Evolutionary conservation across 1,140 invertebrate species (phyloP).

Genomic region (Listronotus bonariensis): DNA sequence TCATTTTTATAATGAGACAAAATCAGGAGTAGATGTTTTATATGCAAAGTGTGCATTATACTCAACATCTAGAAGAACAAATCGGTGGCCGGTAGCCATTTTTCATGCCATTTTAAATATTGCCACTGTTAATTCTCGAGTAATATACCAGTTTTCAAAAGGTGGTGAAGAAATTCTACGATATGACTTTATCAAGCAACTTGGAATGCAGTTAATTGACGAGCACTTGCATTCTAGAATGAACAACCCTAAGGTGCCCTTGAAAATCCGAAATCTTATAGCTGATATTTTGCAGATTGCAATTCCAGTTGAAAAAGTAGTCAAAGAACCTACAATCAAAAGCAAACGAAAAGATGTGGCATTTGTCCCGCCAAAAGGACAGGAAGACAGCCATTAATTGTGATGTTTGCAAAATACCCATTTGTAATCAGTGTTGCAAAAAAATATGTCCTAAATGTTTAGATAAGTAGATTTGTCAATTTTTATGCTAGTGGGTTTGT

Average conservation of each 20-base stretch:
- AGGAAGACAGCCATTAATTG: slow-evolving; percentile 13
- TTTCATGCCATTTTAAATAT: slow-evolving; percentile 21
- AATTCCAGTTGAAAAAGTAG: slow-evolving; percentile 1
- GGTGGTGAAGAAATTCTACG: slow-evolving; percentile 14
- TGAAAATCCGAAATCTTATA: neutral
- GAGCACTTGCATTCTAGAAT: slow-evolving; percentile 10
- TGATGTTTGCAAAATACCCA: slow-evolving; percentile 10
- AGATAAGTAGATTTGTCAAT: slow-evolving; percentile 4
- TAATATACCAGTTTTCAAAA: slow-evolving; percentile 18
- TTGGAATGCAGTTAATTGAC: slow-evolving; percentile 17
- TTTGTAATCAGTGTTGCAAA: slow-evolving; percentile 18
- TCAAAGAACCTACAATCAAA: neutral
- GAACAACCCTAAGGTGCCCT: slow-evolving; percentile 5
- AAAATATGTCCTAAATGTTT: slow-evolving; percentile 10
- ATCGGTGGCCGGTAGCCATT: slow-evolving; percentile 8
- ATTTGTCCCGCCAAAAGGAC: slow-evolving; percentile 14
- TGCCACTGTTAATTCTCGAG: slow-evolving; percentile 18
- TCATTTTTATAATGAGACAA: slow-evolving; percentile 19
- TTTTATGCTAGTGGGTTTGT: neutral
- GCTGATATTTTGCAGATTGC: neutral
- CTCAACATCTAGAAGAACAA: slow-evolving; percentile 16
- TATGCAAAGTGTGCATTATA: slow-evolving; percentile 21
- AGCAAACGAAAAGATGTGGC: slow-evolving; percentile 4
- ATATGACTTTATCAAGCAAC: slow-evolving; percentile 13
- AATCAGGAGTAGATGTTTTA: slow-evolving; percentile 19